Base-by-base conservation (phyloP, 2,113 vertebrate genomes). In the Microtus richardsoni region DNA sequence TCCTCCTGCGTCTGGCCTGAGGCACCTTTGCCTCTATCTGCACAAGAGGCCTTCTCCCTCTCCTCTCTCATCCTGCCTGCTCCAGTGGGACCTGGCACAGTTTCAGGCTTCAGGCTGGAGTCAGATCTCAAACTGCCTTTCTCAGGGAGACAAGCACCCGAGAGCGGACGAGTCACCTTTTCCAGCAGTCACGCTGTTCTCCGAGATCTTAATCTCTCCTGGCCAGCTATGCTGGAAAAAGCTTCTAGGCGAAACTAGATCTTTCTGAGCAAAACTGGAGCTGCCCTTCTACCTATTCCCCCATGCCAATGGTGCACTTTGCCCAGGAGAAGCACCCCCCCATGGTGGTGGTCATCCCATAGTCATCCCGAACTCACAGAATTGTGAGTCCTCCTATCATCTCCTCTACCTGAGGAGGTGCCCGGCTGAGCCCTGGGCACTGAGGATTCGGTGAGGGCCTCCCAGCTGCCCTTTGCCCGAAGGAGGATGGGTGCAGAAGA, bases 151-250 rank as follows among this genome's bases (percentile, higher is more conserved):
- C 47, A 58, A 91, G 91, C 33, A 75, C 95, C 89, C n/a, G 3
- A 16, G 74, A 79, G 64, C 22, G 3, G 79, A 16, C 84, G 89
- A 70, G 95, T 95, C 92, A 90, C 92, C 58, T 62, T 78, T n/a
- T 58, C 82, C 33, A 96, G 62, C 58, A 24, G 93, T 84, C 24
- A 0, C 0, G 28, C 87, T 89, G 93, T 89, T 89, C 39, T 71
- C 92, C 68, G 68, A 0, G 93, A 97, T 94, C 89, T 62, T 94
- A 52, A 95, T 94, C 95, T 96, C 84, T 80, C 75, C 49, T 91
- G 96, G 95, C 94, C 16, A 24, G 0, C 47, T 0, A 7, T 16
- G 49, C 74, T 96, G 94, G 97, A 92, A 68, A 96, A 93, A 86
- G 17, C 30, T 30, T 96, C 58, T 83, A 17, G 83, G 93, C 71